Evolutionary conservation across 2,113 vertebrate species (phyloP), one percentile per base, ranked within the genome.

Genomic region (Chrysochloris asiatica): DNA sequence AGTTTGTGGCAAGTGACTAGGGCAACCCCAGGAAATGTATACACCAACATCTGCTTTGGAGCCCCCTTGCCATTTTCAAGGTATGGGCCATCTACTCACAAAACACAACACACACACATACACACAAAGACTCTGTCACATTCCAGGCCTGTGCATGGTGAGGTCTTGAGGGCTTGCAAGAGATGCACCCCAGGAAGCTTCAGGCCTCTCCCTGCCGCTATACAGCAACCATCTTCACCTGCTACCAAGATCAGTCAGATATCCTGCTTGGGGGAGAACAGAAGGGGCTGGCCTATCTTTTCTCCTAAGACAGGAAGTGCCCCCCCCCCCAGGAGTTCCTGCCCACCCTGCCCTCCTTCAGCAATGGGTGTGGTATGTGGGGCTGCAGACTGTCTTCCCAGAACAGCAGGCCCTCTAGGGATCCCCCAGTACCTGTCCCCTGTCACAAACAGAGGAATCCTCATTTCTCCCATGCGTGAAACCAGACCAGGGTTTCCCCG

Each of bases 311-410:
- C 54, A 59, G 61, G 93, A 77, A 61, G 69, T 22, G 16, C 3
- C 13, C 54, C 16, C 10, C 5, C n/a, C 61, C 24, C 54, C n/a
- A 41, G 72, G 12, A 47, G 52, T 26, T 16, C 41, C 59, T 6
- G 24, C 2, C 52, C 22, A 17, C 13, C 36, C 12, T 12, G 50
- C 4, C n/a, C 9, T 9, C 56, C 38, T 3, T 13, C n/a, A 47
- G 4, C 0, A 30, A 4, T 0, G 24, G 79, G 0, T 26, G 6
- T 0, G 19, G 79, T 17, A 28, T 61, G 26, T 28, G 24, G 56
- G 43, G 78, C 9, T 26, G 16, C 54, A 2, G 76, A 36, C 24
- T 2, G 1, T 13, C 45, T 45, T 50, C 33, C 36, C 38, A 17
- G 45, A 43, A 33, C 7, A 52, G 52, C 54, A 80, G 30, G 59